Base-by-base conservation (phyloP, 2,888 invertebrate species). In the Cylloceria caligata region DNA sequence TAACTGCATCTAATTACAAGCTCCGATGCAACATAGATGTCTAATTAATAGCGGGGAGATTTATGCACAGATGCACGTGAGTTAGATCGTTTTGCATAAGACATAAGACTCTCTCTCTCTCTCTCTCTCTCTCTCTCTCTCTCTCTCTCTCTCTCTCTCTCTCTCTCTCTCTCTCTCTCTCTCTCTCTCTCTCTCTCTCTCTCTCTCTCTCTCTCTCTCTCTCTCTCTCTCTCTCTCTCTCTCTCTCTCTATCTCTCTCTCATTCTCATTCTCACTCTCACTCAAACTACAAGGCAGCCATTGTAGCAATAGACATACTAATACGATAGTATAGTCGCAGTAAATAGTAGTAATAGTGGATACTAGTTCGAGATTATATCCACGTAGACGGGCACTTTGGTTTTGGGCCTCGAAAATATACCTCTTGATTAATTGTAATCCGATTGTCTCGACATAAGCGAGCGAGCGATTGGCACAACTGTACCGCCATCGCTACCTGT, bases 1-100 rank as follows among this genome's bases (percentile, higher is more conserved):
- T 91, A 92, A 90, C 91, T 91, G 92, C 90, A 92, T 92, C 90
- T 91, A 92, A 92, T 91, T 92, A 92, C 91, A 91, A 90, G 90
- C 88, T 87, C 88, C 88, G 88, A 89, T 88, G 89, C 89, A 87
- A 88, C 90, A 88, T 88, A 88, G 90, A 92, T 91, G 90, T 87
- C 88, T 91, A 92, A 92, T 92, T 92, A 92, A 92, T 92, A 90
- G 88, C 88, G 87, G 84, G 78, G 86, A 89, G 90, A 92, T 91
- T 91, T 91, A 91, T 90, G 91, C 88, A 86, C 89, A 88, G 89
- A 89, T 90, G 90, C 90, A 87, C 90, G 86, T 89, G 90, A 91
- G 89, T 88, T 85, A 84, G 84, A 87, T 88, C 88, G 88, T 88
- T 90, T 89, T 90, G 90, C 90, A 88, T 86, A 89, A 90, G 88